A percentile compares a stretch with the other conserved stretches of the same genome.
Evolutionary conservation across 2,113 vertebrate genomes (phyloP).

Genomic region (Cyprichromis sp.): DNA sequence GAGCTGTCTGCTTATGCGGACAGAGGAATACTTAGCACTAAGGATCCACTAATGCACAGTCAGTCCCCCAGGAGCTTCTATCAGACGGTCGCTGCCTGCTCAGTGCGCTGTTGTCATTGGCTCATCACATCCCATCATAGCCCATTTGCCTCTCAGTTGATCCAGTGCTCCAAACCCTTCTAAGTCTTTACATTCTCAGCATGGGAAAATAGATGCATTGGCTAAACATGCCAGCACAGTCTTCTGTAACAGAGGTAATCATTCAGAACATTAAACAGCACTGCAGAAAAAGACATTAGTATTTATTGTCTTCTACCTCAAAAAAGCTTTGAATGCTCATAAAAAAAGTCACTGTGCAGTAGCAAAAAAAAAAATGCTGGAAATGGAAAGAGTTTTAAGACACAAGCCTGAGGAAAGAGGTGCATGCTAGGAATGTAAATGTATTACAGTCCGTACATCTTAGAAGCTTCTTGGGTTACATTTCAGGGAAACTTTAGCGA

Average conservation of each 20-base stretch:
- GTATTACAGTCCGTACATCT: background rate
- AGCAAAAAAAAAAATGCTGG: background rate
- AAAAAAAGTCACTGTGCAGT: background rate
- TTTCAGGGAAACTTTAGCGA: background rate
- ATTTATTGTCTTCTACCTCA: conserved; percentile 16
- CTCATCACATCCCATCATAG: conserved; percentile 56
- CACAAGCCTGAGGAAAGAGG: background rate
- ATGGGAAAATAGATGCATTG: conserved; percentile 28
- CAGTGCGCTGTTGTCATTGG: conserved; percentile 20
- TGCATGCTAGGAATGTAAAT: conserved; percentile 8
- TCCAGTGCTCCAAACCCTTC: conserved; percentile 27
- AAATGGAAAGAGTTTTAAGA: background rate
- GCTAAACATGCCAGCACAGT: conserved; percentile 38
- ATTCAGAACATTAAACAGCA: conserved; percentile 42
- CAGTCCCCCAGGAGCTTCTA: conserved; percentile 20
- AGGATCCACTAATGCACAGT: conserved; percentile 25
- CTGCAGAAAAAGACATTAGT: conserved; percentile 1
- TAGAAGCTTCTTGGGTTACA: background rate
- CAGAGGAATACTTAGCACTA: background rate
- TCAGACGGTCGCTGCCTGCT: conserved; percentile 15
- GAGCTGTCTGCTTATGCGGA: background rate
- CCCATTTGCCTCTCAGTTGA: conserved; percentile 55
- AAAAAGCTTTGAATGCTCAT: conserved; percentile 1
- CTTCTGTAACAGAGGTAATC: conserved; percentile 27
- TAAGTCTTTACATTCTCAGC: conserved; percentile 41